Evolutionary conservation across 2,888 invertebrate genomes (phyloP).

Genomic region (Patella caerulea): DNA sequence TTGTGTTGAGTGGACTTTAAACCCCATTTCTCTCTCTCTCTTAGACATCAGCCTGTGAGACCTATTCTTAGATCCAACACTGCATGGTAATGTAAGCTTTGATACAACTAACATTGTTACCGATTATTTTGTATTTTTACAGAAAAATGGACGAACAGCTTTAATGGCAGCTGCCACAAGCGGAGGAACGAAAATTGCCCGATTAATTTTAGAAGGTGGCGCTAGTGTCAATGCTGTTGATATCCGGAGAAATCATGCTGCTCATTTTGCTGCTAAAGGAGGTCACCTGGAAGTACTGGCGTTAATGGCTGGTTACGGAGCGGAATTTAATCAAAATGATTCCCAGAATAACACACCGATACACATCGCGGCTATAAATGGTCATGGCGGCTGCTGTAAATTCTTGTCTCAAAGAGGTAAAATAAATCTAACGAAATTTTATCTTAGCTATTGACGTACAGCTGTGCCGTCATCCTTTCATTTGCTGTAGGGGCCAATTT

Average conservation of each 20-base stretch:
- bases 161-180: constrained; percentile 70
- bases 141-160: constrained; percentile 68
- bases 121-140: constrained; percentile 24
- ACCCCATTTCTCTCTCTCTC: too few species aligned
- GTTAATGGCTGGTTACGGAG: constrained; percentile 67
- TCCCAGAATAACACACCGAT: constrained; percentile 68
- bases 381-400: constrained; percentile 67
- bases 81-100: too few species aligned
- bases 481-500: too few species aligned
- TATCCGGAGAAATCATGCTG: constrained; percentile 62
- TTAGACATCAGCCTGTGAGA: too few species aligned
- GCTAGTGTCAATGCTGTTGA: constrained; percentile 59
- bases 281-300: constrained; percentile 64
- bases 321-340: constrained; percentile 68
- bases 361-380: constrained; percentile 67
- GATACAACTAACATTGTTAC: not conserved
- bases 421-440: not conserved
- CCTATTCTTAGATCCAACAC: too few species aligned
- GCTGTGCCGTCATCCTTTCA: too few species aligned
- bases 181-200: constrained; percentile 67
- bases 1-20: too few species aligned
- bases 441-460: too few species aligned
- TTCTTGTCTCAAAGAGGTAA: constrained; percentile 70
- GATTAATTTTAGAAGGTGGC: constrained; percentile 65
- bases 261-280: constrained; percentile 69